Evolutionary conservation across 2,797 vertebrate genomes (phyloP).

Genomic region (Melanogrammus aeglefinus): DNA sequence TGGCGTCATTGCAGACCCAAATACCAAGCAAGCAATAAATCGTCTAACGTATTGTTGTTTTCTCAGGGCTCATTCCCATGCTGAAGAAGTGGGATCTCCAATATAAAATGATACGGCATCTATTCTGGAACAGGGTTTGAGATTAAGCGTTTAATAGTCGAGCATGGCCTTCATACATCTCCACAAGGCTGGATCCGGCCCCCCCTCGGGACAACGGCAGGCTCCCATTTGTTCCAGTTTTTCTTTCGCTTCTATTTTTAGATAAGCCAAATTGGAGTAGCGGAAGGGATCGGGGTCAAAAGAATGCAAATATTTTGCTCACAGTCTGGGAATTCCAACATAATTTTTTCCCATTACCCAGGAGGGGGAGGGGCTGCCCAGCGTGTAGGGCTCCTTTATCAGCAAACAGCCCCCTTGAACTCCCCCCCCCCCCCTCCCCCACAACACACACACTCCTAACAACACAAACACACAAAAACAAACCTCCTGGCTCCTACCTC

Average conservation of each 20-base stretch:
- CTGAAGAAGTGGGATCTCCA: neutral
- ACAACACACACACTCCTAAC: conserved; percentile 23
- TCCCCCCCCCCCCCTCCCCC: conserved; percentile 10
- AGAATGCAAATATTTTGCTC: conserved; percentile 81
- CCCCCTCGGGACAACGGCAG: conserved; percentile 39
- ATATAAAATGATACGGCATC: neutral
- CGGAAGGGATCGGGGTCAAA: conserved; percentile 75
- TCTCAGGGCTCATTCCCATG: conserved; percentile 6
- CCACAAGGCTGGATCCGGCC: conserved; percentile 25
- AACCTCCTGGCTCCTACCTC: conserved; percentile 32
- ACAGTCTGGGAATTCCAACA: conserved; percentile 81
- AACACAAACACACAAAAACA: conserved; percentile 13
- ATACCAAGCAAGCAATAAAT: conserved; percentile 1
- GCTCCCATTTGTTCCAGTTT: conserved; percentile 68
- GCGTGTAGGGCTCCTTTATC: conserved; percentile 57
- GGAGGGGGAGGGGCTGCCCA: conserved; percentile 65
- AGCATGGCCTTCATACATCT: conserved; percentile 14
- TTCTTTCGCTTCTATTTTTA: conserved; percentile 76
- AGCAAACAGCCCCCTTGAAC: conserved; percentile 33
- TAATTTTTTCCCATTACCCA: conserved; percentile 87
- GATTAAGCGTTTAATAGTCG: neutral
- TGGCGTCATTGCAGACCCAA: neutral
- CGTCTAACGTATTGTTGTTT: neutral
- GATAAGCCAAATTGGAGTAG: conserved; percentile 70
- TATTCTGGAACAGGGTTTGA: neutral